Conservation (phyloP, 1,140 invertebrate species). For the Tetragonula clypearis region DNA sequence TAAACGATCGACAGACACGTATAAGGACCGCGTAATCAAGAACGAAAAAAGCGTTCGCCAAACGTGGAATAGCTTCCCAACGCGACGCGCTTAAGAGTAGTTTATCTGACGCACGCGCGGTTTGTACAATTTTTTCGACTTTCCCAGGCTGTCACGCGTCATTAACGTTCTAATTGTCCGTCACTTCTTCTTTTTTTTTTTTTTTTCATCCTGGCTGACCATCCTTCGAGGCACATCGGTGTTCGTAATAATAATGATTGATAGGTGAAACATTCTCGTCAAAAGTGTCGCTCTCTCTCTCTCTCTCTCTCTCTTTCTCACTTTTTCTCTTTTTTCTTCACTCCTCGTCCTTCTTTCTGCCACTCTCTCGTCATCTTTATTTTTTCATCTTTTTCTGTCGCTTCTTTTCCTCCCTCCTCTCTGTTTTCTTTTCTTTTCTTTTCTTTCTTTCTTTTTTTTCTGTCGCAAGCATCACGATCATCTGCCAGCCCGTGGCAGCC, state of each 20-base stretch:
- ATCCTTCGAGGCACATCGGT: slow-evolving; percentile 17
- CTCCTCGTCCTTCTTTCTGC: slow-evolving; percentile 3
- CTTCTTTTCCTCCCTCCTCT: background rate
- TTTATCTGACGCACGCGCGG: background rate
- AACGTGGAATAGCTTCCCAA: background rate
- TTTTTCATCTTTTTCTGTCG: background rate
- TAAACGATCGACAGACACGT: background rate
- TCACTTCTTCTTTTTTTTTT: slow-evolving; percentile 44
- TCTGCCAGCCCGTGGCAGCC: slow-evolving; percentile 53
- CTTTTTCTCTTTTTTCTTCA: background rate
- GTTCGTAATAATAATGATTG: slow-evolving; percentile 57
- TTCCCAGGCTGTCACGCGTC: slow-evolving; percentile 39
- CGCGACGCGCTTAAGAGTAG: background rate
- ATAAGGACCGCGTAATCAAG: too few species aligned
- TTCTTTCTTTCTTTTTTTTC: slow-evolving; percentile 28
- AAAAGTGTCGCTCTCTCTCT: slow-evolving; percentile 21
- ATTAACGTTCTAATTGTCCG: slow-evolving; percentile 60
- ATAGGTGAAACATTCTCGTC: slow-evolving; percentile 59
- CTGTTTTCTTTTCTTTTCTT: background rate
- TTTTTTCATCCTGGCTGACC: slow-evolving; percentile 30
- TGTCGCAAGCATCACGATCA: slow-evolving; percentile 52
- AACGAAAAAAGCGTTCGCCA: background rate
- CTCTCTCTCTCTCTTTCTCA: background rate
- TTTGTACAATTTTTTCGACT: slow-evolving; percentile 9
- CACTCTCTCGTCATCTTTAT: background rate